Evolutionary conservation across 2,113 vertebrate species (phyloP).

Genomic region (Myotis davidii): DNA sequence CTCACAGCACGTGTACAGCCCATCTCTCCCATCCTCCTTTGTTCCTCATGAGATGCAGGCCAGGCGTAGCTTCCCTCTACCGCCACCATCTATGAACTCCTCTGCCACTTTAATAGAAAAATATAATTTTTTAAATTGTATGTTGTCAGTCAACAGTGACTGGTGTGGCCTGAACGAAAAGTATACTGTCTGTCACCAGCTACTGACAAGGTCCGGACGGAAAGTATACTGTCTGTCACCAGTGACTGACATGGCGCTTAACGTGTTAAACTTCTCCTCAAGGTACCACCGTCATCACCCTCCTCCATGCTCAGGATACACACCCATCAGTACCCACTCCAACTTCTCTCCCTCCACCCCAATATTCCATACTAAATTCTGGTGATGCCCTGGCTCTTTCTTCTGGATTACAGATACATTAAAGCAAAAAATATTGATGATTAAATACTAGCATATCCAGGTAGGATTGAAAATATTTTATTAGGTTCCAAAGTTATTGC

Average conservation of each 20-base stretch:
- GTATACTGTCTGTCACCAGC: too few relatives aligned
- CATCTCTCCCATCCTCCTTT: background rate
- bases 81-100: background rate
- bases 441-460: background rate
- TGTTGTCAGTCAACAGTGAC: too few relatives aligned
- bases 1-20: background rate
- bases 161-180: too few relatives aligned
- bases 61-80: background rate
- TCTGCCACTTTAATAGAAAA: background rate
- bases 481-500: background rate
- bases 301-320: background rate
- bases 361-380: background rate
- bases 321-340: background rate
- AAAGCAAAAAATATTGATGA: background rate
- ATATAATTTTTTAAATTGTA: too few relatives aligned
- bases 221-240: too few relatives aligned
- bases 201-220: too few relatives aligned
- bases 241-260: too few relatives aligned
- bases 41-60: background rate
- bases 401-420: background rate
- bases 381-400: background rate
- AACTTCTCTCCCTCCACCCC: background rate
- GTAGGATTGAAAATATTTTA: conserved; percentile 22
- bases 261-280: background rate
- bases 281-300: too few relatives aligned